Evolutionary conservation across 2,113 vertebrate species (phyloP), one percentile per base, ranked within the genome.

Genomic region (Nothoprocta perdicaria): DNA sequence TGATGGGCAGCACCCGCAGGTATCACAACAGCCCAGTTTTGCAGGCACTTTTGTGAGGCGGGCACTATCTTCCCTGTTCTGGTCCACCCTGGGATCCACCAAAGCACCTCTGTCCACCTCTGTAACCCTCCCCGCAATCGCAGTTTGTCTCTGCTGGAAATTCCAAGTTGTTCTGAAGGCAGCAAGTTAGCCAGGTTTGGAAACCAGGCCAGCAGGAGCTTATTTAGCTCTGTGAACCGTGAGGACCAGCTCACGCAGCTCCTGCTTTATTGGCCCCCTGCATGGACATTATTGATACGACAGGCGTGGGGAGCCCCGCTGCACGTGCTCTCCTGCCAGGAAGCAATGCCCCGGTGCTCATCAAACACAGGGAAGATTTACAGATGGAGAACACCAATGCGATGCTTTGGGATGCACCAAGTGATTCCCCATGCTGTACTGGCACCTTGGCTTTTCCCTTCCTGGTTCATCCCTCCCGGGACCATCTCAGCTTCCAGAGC

Each of bases 191-290:
- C 81, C 74, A 94, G 93, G 89, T 95, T 92, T 89, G 91, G 93
- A 95, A 96, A 96, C 82, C 94, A 96, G 95, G 95, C 94, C 95
- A 96, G 73, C 0, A 4, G 93, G 94, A 96, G 95, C 76, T 95
- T 94, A 71, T 95, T 95, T 71, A 91, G 91, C 93, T 79, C 6
- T 2, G 75, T 94, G 94, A 92, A 93, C 93, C 72, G 0, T 88
- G 82, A 89, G 94, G 94, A 95, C n/a, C 91, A 85, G 87, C 85
- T 95, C 89, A 19, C 12, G 14, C 50, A 1, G 3, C 62, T 60
- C 63, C 75, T 77, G 76, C 65, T 77, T 31, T 63, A 33, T 71
- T 38, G 89, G 33, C 89, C 60, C 79, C 33, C 69, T 6, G 0
- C 73, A 74, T 0, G 29, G 91, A 60, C 0, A 0, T 80, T 66